A percentile compares a stretch with the other conserved stretches of the same genome.
Conservation (phyloP, 2,113 vertebrate genomes). For the Anoplopoma fimbria region DNA sequence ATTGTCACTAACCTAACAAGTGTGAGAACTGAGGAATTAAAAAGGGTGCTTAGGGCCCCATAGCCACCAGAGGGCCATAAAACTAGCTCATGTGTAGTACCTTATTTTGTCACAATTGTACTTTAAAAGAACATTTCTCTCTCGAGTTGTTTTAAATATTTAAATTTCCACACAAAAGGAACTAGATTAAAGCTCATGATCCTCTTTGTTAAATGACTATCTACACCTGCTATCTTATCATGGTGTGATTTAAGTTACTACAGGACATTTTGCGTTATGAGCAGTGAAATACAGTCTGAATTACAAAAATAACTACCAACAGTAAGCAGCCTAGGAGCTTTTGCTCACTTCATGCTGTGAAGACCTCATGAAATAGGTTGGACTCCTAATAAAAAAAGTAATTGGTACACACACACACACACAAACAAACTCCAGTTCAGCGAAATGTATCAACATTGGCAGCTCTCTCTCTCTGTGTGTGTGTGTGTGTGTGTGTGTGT, state of each 20-base stretch:
- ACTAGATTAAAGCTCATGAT: not conserved
- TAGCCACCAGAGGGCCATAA: conserved; percentile 12
- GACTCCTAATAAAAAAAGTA: not conserved
- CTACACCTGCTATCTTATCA: not conserved
- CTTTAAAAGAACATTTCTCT: not conserved
- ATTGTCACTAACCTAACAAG: not conserved
- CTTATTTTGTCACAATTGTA: not conserved
- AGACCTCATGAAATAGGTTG: not conserved
- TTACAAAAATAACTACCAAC: not conserved
- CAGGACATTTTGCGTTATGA: not conserved
- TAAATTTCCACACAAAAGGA: not conserved
- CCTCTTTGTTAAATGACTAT: not conserved
- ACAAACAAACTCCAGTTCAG: not conserved
- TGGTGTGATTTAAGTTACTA: not conserved
- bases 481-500: too few species aligned
- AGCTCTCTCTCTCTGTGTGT: too few species aligned
- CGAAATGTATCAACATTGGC: not conserved
- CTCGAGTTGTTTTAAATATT: not conserved
- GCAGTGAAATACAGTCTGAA: not conserved
- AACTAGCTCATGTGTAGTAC: not conserved
- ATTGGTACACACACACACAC: not conserved
- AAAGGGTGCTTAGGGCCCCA: not conserved
- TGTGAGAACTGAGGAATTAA: not conserved
- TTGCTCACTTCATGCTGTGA: not conserved
- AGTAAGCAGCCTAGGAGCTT: not conserved